Evolutionary conservation across 2,113 vertebrate genomes (phyloP).

Genomic region (Kryptolebias marmoratus): DNA sequence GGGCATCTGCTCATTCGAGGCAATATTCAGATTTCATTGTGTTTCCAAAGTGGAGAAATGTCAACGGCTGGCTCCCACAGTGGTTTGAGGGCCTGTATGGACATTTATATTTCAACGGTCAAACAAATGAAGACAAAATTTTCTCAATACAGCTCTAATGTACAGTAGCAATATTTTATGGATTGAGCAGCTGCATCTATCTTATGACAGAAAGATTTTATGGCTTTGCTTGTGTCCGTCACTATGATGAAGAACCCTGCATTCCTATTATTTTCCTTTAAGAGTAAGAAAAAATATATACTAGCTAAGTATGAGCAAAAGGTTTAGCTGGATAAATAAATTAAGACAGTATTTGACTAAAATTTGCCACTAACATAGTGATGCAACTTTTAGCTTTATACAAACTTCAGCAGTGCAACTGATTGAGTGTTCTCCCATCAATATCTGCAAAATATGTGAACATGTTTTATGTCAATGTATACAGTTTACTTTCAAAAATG

Average conservation of each 20-base stretch:
- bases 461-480: conserved; percentile 8
- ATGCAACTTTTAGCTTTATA: conserved; percentile 1
- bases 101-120: conserved; percentile 76
- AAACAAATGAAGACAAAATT: conserved; percentile 80
- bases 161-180: conserved; percentile 74
- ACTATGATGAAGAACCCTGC: background rate
- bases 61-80: conserved; percentile 73
- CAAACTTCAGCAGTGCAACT: background rate
- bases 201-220: conserved; percentile 46
- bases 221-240: conserved; percentile 39
- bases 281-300: conserved; percentile 1
- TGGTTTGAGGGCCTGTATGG: conserved; percentile 67
- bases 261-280: conserved; percentile 17
- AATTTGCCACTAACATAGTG: background rate
- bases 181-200: conserved; percentile 62
- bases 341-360: background rate
- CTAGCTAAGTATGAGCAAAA: background rate
- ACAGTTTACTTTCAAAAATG: conserved; percentile 40
- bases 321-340: background rate
- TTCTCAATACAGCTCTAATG: conserved; percentile 70
- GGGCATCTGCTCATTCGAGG: conserved; percentile 74
- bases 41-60: conserved; percentile 82
- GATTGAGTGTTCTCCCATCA: background rate
- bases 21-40: conserved; percentile 88
- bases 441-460: conserved; percentile 8